phyloP scores from a whole-genome alignment of 2,888 invertebrate species.

The Melitaea athalia region DNA sequence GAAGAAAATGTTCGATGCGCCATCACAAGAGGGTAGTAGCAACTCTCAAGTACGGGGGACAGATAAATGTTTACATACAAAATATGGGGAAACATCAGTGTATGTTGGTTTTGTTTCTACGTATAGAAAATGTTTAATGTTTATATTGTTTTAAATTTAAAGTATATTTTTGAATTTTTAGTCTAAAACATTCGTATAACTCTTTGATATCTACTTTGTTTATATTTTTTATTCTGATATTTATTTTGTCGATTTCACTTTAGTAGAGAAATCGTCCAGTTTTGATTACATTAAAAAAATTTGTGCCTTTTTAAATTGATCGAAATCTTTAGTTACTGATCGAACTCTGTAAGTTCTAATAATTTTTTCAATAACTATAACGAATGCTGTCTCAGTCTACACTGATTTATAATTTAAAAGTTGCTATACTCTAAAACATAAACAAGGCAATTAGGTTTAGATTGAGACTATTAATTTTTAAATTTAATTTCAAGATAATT shows the following conservation, averaged over 20 bases:
- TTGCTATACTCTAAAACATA: neutral
- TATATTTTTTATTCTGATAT: too few species aligned
- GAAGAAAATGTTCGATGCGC: slow-evolving; percentile 68
- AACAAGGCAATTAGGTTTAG: neutral
- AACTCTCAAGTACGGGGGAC: slow-evolving; percentile 48
- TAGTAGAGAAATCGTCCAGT: too few species aligned
- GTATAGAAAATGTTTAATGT: neutral
- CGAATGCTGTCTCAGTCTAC: too few species aligned
- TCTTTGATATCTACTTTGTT: too few species aligned
- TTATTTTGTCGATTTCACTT: too few species aligned
- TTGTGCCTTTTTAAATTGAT: too few species aligned
- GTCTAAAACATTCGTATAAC: too few species aligned
- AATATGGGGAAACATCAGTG: slow-evolving; percentile 38
- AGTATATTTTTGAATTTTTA: neutral
- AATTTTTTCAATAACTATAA: too few species aligned
- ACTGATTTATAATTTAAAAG: too few species aligned
- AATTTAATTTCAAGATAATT: neutral
- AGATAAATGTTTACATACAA: slow-evolving; percentile 54
- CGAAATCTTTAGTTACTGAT: too few species aligned
- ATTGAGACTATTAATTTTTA: neutral
- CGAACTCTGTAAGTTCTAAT: too few species aligned
- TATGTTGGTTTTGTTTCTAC: slow-evolving; percentile 11
- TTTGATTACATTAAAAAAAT: too few species aligned
- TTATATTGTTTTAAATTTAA: neutral
- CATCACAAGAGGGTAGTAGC: slow-evolving; percentile 52